phyloP scores from a whole-genome alignment of 2,797 vertebrate genomes.

The Lutjanus campechanus region DNA sequence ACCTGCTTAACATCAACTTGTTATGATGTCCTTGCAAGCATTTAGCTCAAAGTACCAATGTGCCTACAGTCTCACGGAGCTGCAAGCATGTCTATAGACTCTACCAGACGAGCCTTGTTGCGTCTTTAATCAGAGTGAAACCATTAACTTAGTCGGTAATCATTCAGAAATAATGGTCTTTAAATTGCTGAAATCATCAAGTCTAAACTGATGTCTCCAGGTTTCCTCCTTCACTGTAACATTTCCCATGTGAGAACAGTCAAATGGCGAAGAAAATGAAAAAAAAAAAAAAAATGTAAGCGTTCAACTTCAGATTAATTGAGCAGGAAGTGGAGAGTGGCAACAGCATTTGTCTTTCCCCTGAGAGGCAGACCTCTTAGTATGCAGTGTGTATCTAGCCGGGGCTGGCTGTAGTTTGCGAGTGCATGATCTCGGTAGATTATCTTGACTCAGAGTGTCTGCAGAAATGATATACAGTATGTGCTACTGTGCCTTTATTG shows the following conservation, averaged over 20 bases:
- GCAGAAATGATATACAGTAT: constrained; percentile 68
- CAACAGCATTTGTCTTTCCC: constrained; percentile 66
- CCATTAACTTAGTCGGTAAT: constrained; percentile 1
- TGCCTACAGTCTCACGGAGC: neutral
- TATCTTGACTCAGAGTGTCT: constrained; percentile 65
- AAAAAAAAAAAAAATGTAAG: constrained; percentile 20
- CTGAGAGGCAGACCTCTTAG: constrained; percentile 57
- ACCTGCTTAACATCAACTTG: neutral
- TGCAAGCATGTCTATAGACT: neutral
- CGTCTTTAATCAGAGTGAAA: neutral
- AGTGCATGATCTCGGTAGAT: constrained; percentile 69
- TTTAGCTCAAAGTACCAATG: neutral
- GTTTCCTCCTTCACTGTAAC: constrained; percentile 10
- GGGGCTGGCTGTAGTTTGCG: constrained; percentile 52
- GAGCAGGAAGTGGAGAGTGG: constrained; percentile 62
- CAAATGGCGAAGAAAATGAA: constrained; percentile 21
- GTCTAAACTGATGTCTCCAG: constrained; percentile 3
- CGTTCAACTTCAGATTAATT: constrained; percentile 63
- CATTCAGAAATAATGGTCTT: neutral
- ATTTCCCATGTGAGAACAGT: constrained; percentile 19
- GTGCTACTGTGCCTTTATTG: constrained; percentile 58
- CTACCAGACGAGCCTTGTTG: neutral
- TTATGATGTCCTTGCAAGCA: neutral
- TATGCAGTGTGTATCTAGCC: constrained; percentile 59
- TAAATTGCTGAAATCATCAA: constrained; percentile 20